phyloP scores from a whole-genome alignment of 2,113 vertebrate species.

The Eulacestoma nigropectus region DNA sequence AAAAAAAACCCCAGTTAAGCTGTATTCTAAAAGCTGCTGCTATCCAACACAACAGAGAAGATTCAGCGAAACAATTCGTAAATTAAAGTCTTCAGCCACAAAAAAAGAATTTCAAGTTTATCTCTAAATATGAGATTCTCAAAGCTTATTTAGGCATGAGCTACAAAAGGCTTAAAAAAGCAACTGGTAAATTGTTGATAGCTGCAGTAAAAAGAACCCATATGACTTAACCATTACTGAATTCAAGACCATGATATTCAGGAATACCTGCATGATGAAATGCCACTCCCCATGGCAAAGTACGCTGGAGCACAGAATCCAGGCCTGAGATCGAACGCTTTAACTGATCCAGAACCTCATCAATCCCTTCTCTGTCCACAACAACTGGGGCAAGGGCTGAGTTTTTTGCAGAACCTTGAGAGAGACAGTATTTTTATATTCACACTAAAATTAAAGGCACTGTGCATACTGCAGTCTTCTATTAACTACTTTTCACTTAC shows the following conservation, averaged over 20 bases:
- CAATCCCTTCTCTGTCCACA: conserved; percentile 76
- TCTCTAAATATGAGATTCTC: neutral
- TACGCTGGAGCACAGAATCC: conserved; percentile 84
- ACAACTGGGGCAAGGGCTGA: conserved; percentile 66
- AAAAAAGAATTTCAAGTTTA: neutral
- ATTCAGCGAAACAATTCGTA: neutral
- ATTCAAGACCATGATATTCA: neutral
- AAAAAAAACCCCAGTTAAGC: neutral
- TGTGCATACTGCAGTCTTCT: neutral
- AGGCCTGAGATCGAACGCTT: conserved; percentile 84
- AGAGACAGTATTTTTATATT: neutral
- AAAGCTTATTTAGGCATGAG: neutral
- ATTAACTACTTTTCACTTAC: conserved; percentile 51
- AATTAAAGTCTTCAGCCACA: neutral
- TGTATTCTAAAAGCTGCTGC: neutral
- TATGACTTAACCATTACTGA: neutral
- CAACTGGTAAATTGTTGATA: neutral
- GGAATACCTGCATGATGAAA: conserved; percentile 95
- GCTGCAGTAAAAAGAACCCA: neutral
- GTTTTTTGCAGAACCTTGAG: conserved; percentile 49
- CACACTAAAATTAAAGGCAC: neutral
- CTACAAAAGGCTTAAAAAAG: neutral
- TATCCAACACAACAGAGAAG: neutral
- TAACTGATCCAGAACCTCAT: conserved; percentile 85
- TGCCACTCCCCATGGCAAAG: conserved; percentile 90